Percentiles rank a stretch among this genome's conserved stretches.
Evolutionary conservation across 1,140 invertebrate genomes (phyloP).

Genomic region (Heterodera carotae): DNA sequence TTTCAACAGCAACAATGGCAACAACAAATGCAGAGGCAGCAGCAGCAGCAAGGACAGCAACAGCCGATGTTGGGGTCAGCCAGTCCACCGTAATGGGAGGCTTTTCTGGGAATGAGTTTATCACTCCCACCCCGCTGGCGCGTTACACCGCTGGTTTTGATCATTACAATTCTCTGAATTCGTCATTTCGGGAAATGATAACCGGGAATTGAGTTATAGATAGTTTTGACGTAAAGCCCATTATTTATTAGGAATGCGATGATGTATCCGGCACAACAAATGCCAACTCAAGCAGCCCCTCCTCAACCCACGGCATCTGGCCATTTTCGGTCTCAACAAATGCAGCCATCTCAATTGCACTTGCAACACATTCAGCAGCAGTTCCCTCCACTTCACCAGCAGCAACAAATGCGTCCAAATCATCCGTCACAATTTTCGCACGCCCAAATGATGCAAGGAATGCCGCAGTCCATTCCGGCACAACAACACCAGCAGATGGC

Average conservation of each 20-base stretch:
- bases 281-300: background rate
- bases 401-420: background rate
- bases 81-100: too few relatives aligned
- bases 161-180: too few relatives aligned
- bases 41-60: background rate
- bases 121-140: too few relatives aligned
- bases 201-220: too few relatives aligned
- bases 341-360: background rate
- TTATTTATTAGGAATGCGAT: background rate
- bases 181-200: too few relatives aligned
- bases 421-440: background rate
- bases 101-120: too few relatives aligned
- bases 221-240: too few relatives aligned
- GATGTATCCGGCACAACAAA: background rate
- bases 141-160: too few relatives aligned
- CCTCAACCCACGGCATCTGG: background rate
- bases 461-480: background rate
- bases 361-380: background rate
- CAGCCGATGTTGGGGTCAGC: background rate
- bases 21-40: background rate
- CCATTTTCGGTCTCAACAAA: background rate
- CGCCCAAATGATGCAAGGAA: background rate
- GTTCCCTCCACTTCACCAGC: background rate
- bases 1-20: background rate
- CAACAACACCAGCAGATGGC: conserved; percentile 29